Evolutionary conservation across 2,113 vertebrate species (phyloP).

Genomic region (Ctenomys sociabilis): DNA sequence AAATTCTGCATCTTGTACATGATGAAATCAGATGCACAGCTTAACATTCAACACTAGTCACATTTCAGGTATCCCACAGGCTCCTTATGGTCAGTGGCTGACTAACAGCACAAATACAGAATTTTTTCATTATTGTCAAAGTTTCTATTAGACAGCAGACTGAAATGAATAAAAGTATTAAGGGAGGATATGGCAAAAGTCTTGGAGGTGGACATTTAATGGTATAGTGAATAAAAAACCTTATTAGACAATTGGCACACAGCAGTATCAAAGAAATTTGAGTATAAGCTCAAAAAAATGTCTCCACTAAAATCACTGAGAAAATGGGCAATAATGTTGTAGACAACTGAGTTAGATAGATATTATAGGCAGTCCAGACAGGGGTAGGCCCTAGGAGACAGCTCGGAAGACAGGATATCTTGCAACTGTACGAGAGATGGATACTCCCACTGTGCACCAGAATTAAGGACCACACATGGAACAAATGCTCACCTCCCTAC

Average conservation of each 20-base stretch:
- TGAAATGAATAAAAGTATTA: neutral
- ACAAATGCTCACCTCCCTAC: no score
- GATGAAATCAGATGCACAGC: neutral
- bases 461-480: no score
- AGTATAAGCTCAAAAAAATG: neutral
- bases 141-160: neutral
- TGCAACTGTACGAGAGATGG: no score
- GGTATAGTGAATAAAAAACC: neutral
- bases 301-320: constrained; percentile 14
- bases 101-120: neutral
- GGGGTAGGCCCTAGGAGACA: no score
- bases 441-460: no score
- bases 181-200: neutral
- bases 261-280: neutral
- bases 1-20: neutral
- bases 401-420: no score
- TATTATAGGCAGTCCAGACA: no score
- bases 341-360: no score
- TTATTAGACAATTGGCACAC: neutral
- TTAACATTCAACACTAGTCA: neutral
- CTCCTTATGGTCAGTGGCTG: neutral
- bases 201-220: neutral
- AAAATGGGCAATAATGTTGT: neutral
- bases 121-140: neutral
- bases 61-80: neutral